These are phyloP conservation scores for Meiosimyza decipiens DNA, from an alignment of 2,888 invertebrate genomes.

Conservation along the genomic window DNA sequence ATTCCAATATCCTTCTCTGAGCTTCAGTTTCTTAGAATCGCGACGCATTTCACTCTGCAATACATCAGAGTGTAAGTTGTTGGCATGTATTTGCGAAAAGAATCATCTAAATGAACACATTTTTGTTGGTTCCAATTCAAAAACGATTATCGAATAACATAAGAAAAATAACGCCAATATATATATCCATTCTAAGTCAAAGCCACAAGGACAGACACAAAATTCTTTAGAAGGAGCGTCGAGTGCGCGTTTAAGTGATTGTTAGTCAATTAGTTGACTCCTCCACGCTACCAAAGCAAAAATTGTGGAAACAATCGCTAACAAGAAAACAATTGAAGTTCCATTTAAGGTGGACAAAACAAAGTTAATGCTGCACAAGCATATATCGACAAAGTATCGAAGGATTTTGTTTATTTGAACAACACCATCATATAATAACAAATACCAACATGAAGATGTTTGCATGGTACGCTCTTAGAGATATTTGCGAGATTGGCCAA, in stretches of 20 bases:
- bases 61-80: too few species aligned
- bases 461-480: too few species aligned
- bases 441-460: too few species aligned
- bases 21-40: too few species aligned
- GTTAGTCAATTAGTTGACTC: slow-evolving; percentile 51
- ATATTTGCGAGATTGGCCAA: too few species aligned
- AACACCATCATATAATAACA: too few species aligned
- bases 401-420: too few species aligned
- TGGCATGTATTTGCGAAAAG: too few species aligned
- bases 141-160: neutral
- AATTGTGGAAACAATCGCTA: slow-evolving; percentile 39
- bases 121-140: neutral
- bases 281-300: slow-evolving; percentile 41
- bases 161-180: neutral
- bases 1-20: too few species aligned
- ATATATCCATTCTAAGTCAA: neutral
- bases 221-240: neutral
- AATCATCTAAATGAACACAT: too few species aligned
- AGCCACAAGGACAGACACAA: neutral
- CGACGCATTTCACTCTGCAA: too few species aligned
- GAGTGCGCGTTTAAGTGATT: slow-evolving; percentile 47
- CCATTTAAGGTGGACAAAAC: neutral
- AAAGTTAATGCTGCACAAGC: neutral
- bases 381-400: neutral
- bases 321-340: slow-evolving; percentile 33